These are phyloP conservation scores for Darevskia nairensis DNA, from an alignment of 2,797 vertebrate species.

Conservation along the genomic window DNA sequence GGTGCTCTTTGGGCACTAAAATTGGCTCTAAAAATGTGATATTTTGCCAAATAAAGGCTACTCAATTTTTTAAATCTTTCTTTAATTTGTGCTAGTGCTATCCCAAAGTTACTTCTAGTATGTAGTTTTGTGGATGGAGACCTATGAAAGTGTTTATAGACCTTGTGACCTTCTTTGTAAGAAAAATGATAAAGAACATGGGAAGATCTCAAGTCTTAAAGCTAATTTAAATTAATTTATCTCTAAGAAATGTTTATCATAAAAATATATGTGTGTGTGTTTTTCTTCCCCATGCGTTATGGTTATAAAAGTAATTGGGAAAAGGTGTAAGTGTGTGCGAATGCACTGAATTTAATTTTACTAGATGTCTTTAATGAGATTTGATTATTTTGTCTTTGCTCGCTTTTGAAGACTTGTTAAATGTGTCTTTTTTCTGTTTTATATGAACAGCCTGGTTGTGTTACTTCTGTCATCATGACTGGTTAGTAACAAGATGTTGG, in stretches of 20 bases:
- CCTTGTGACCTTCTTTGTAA: conserved; percentile 80
- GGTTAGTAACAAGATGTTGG: conserved; percentile 67
- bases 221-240: conserved; percentile 88
- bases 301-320: conserved; percentile 79
- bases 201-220: conserved; percentile 82
- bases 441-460: conserved; percentile 72
- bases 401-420: conserved; percentile 74
- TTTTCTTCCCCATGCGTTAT: conserved; percentile 68
- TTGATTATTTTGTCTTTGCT: conserved; percentile 75
- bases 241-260: conserved; percentile 86
- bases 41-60: conserved; percentile 63
- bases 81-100: conserved; percentile 72
- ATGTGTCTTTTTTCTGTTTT: conserved; percentile 69
- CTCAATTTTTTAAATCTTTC: conserved; percentile 53
- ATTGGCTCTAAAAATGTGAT: conserved; percentile 51
- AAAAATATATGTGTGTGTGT: conserved; percentile 80
- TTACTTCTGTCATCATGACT: conserved; percentile 68
- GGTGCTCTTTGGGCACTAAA: conserved; percentile 11
- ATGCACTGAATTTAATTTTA: conserved; percentile 78
- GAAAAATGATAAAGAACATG: conserved; percentile 79
- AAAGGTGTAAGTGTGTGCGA: conserved; percentile 76
- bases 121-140: conserved; percentile 80
- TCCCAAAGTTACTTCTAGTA: conserved; percentile 74
- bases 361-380: conserved; percentile 80
- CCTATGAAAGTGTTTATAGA: conserved; percentile 79